Percentiles rank a stretch among this genome's conserved stretches.
These are phyloP conservation scores for Therioaphis trifolii DNA, from an alignment of 2,888 invertebrate genomes.

Conservation along the genomic window DNA sequence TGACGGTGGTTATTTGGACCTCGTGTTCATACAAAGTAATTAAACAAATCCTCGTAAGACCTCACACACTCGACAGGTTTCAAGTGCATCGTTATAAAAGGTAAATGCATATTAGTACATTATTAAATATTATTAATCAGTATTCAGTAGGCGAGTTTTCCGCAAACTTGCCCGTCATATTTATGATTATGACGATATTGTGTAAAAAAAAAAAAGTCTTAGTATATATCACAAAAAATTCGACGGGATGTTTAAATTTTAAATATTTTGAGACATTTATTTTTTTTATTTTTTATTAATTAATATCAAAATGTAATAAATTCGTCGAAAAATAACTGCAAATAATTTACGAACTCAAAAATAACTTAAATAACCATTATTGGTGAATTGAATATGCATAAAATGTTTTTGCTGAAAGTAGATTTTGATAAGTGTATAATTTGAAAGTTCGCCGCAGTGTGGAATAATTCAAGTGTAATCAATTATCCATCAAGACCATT, in stretches of 20 bases:
- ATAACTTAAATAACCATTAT: neutral
- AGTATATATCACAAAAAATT: too few species aligned
- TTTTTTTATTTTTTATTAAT: too few species aligned
- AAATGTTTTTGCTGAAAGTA: neutral
- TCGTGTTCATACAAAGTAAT: conserved; percentile 30
- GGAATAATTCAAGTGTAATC: conserved; percentile 18
- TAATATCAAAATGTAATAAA: neutral
- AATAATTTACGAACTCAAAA: too few species aligned
- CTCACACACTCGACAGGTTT: conserved; percentile 37
- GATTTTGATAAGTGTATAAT: conserved; percentile 38
- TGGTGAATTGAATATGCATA: conserved; percentile 27
- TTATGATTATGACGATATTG: neutral
- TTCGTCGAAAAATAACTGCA: neutral
- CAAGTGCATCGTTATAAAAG: conserved; percentile 32
- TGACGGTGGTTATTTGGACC: conserved; percentile 41
- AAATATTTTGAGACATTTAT: too few species aligned
- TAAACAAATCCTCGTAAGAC: conserved; percentile 53
- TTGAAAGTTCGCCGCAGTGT: neutral
- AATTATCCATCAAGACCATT: conserved; percentile 27
- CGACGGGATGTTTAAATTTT: too few species aligned
- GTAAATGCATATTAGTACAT: conserved; percentile 18
- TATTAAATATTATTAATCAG: conserved; percentile 15
- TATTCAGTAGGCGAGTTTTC: neutral
- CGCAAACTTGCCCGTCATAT: neutral
- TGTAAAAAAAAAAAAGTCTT: too few species aligned